A percentile compares a stretch with the other conserved stretches of the same genome.
These are phyloP conservation scores for Paralvinella palmiformis DNA, from an alignment of 1,140 invertebrate species.

Conservation along the genomic window DNA sequence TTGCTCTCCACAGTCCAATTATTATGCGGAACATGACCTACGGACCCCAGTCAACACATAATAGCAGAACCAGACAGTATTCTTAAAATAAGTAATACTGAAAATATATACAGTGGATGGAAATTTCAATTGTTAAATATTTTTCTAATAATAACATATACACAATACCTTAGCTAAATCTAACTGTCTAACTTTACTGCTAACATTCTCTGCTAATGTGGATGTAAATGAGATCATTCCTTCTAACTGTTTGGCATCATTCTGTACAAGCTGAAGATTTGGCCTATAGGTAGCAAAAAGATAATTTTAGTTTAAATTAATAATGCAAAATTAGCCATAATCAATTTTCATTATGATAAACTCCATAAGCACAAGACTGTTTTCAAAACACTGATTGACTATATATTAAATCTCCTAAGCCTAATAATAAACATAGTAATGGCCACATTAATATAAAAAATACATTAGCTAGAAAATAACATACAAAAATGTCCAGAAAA, in stretches of 20 bases:
- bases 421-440: no score
- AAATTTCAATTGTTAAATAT: conserved; percentile 1
- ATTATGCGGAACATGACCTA: background rate
- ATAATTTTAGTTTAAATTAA: no score
- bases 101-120: background rate
- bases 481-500: no score
- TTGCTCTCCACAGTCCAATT: background rate
- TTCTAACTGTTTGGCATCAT: conserved; percentile 62
- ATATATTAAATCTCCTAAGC: no score
- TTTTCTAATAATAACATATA: background rate
- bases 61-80: background rate
- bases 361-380: no score
- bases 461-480: no score
- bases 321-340: no score
- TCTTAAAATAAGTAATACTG: background rate
- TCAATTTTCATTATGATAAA: no score
- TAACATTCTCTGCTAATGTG: conserved; percentile 84
- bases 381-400: no score
- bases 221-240: conserved; percentile 66
- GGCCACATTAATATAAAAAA: no score
- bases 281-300: no score
- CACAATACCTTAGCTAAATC: conserved; percentile 81
- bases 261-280: conserved; percentile 62
- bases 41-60: background rate
- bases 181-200: conserved; percentile 88